A percentile compares a stretch with the other conserved stretches of the same genome.
Evolutionary conservation across 1,140 invertebrate species (phyloP).

Genomic region (Rhagoletis zephyria): DNA sequence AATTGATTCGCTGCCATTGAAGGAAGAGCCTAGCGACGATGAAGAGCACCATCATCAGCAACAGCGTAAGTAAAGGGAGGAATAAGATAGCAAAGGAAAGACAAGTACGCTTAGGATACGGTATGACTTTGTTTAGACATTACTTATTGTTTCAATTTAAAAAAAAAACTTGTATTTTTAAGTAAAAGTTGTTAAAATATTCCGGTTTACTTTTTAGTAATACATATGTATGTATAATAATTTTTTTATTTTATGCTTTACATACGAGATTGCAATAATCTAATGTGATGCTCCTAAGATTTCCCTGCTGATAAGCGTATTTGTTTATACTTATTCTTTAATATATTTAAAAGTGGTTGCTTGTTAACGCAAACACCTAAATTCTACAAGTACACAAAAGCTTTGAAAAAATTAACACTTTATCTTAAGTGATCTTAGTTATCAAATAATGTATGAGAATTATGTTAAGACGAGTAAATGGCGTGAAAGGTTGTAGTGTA

Average conservation of each 20-base stretch:
- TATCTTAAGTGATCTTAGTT: slow-evolving; percentile 41
- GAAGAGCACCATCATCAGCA: slow-evolving; percentile 73
- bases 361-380: neutral
- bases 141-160: neutral
- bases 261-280: neutral
- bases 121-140: neutral
- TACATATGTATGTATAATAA: neutral
- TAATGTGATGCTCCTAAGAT: neutral
- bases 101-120: neutral
- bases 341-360: neutral
- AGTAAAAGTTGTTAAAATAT: neutral
- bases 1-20: slow-evolving; percentile 76
- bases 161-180: no score
- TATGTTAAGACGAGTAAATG: neutral
- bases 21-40: slow-evolving; percentile 79
- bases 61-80: slow-evolving; percentile 62
- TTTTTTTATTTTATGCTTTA: slow-evolving; percentile 17
- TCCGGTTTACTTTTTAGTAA: neutral
- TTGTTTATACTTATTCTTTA: neutral
- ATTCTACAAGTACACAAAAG: slow-evolving; percentile 1
- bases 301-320: neutral
- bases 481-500: neutral
- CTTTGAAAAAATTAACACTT: neutral
- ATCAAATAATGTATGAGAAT: neutral
- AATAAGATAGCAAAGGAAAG: neutral